Conservation (phyloP, 2,797 vertebrate species). For the Acrossocheilus wenchowensis region DNA sequence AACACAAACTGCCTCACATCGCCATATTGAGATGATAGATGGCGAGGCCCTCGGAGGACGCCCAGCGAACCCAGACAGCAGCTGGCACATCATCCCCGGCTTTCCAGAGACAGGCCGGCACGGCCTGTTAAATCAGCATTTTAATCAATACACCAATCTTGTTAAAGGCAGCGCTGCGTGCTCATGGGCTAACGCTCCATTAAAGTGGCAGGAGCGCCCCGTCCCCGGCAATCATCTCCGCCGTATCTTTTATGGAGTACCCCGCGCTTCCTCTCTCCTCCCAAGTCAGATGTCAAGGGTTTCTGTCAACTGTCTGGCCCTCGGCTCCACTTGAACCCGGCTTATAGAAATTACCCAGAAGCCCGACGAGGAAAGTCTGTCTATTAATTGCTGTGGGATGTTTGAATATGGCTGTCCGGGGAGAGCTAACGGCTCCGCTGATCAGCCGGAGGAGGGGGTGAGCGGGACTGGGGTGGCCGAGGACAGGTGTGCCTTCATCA, state of each 20-base stretch:
- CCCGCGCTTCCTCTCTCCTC: slow-evolving; percentile 46
- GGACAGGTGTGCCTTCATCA: slow-evolving; percentile 86
- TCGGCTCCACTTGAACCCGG: slow-evolving; percentile 64
- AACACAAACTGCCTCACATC: slow-evolving; percentile 99
- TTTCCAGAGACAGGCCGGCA: slow-evolving; percentile 75
- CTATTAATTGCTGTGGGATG: slow-evolving; percentile 81
- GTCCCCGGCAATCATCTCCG: slow-evolving; percentile 60
- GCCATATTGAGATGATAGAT: slow-evolving; percentile 99
- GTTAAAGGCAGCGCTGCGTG: slow-evolving; percentile 89
- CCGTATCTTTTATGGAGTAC: slow-evolving; percentile 46
- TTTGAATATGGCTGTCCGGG: slow-evolving; percentile 79
- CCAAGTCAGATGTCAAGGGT: slow-evolving; percentile 71
- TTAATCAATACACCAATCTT: slow-evolving; percentile 99
- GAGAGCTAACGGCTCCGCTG: slow-evolving; percentile 74
- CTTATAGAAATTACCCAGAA: slow-evolving; percentile 75
- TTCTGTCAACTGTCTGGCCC: slow-evolving; percentile 67
- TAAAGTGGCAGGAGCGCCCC: slow-evolving; percentile 70
- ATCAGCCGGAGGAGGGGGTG: slow-evolving; percentile 62
- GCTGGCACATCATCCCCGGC: slow-evolving; percentile 92
- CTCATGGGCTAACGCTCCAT: slow-evolving; percentile 84
- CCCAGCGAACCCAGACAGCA: slow-evolving; percentile 91
- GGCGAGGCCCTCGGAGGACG: slow-evolving; percentile 88
- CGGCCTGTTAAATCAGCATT: slow-evolving; percentile 93
- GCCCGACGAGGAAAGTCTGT: slow-evolving; percentile 72
- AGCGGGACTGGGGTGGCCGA: slow-evolving; percentile 60